Evolutionary conservation across 2,888 invertebrate genomes (phyloP).

Genomic region (Nemotelus nigrinus): DNA sequence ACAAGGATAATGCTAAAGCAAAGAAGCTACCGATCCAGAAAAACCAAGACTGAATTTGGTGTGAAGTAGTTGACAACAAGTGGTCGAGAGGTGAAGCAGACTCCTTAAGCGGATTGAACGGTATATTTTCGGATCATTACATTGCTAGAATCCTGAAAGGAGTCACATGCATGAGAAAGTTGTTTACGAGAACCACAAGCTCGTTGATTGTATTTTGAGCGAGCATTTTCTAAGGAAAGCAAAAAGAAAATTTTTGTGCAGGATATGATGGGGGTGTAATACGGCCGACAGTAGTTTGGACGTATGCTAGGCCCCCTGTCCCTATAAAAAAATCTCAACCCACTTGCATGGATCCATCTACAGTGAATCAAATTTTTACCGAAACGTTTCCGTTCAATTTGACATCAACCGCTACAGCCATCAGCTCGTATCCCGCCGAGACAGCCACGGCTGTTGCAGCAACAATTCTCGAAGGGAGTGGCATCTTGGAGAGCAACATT

Average conservation of each 20-base stretch:
- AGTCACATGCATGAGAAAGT: background rate
- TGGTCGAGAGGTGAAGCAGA: too few species aligned
- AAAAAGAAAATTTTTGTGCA: background rate
- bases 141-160: too few species aligned
- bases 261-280: slow-evolving; percentile 50
- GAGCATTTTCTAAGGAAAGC: background rate
- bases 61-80: too few species aligned
- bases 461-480: slow-evolving; percentile 43
- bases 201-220: too few species aligned
- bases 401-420: slow-evolving; percentile 34
- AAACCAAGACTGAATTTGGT: too few species aligned
- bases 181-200: background rate
- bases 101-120: too few species aligned
- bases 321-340: slow-evolving; percentile 29
- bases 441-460: slow-evolving; percentile 28
- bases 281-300: slow-evolving; percentile 23
- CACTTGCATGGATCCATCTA: slow-evolving; percentile 53
- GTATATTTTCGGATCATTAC: too few species aligned
- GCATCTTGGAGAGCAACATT: slow-evolving; percentile 41
- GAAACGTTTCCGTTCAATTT: slow-evolving; percentile 48
- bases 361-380: slow-evolving; percentile 49
- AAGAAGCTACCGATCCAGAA: too few species aligned
- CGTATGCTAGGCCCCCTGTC: slow-evolving; percentile 21
- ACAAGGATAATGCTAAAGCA: too few species aligned
- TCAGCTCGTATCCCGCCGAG: slow-evolving; percentile 7